Conservation (phyloP, 2,797 vertebrate genomes). For the Adrianichthys oophorus region DNA sequence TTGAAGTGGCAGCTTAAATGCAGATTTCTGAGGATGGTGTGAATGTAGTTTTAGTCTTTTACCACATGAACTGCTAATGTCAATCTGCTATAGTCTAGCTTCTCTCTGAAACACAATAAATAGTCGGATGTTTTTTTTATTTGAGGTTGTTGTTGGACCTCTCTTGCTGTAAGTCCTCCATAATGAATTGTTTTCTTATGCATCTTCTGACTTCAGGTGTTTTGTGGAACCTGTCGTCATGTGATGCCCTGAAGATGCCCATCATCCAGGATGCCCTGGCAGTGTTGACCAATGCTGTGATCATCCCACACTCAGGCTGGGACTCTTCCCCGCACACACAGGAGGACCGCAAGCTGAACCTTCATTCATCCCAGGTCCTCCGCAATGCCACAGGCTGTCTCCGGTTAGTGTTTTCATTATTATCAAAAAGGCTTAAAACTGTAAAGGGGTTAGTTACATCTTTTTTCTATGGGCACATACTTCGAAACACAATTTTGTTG, state of each 20-base stretch:
- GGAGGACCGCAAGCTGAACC: conserved; percentile 93
- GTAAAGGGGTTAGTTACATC: too few relatives aligned
- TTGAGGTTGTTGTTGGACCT: conserved; percentile 6
- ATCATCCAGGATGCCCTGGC: conserved; percentile 98
- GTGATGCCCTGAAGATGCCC: conserved; percentile 98
- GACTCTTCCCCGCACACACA: conserved; percentile 90
- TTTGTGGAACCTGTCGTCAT: conserved; percentile 97
- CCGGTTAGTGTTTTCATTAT: conserved; percentile 73
- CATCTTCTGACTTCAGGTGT: conserved; percentile 63
- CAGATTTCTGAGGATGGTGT: too few relatives aligned
- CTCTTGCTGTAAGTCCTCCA: not conserved
- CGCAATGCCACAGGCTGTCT: conserved; percentile 98
- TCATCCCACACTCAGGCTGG: conserved; percentile 98
- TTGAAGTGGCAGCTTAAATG: too few relatives aligned
- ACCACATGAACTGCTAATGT: too few relatives aligned
- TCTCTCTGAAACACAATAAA: conserved; percentile 16
- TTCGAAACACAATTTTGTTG: too few relatives aligned
- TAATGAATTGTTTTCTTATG: not conserved
- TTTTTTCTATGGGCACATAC: too few relatives aligned
- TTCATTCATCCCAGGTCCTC: conserved; percentile 98
- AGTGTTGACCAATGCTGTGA: conserved; percentile 96
- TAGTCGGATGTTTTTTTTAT: conserved; percentile 14
- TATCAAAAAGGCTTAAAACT: not conserved
- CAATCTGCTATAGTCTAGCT: not conserved
- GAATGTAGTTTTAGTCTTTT: too few relatives aligned